Conservation (phyloP, 2,113 vertebrate genomes). For the Bettongia penicillata region DNA sequence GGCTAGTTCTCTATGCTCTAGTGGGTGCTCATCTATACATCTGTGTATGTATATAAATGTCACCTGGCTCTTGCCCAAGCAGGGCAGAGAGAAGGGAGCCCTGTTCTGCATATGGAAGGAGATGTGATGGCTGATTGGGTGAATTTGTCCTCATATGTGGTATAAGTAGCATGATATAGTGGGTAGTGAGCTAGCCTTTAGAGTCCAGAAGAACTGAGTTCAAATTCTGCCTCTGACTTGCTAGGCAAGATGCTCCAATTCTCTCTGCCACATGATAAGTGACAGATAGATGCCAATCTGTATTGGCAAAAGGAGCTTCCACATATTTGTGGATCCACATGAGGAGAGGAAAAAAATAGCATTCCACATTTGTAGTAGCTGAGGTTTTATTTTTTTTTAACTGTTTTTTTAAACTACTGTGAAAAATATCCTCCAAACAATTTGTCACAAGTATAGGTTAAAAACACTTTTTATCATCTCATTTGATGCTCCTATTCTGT, state of each 20-base stretch:
- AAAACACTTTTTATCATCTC: not conserved
- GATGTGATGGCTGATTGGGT: not conserved
- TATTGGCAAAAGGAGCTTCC: not conserved
- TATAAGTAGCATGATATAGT: not conserved
- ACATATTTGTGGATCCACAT: not conserved
- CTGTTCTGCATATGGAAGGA: not conserved
- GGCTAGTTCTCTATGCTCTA: not conserved
- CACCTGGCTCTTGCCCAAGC: not conserved
- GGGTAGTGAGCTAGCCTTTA: not conserved
- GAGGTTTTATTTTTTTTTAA: not conserved
- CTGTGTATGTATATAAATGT: not conserved
- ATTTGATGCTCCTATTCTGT: not conserved
- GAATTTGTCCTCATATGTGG: not conserved
- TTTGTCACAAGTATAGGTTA: not conserved
- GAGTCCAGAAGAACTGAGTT: not conserved
- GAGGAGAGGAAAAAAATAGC: not conserved
- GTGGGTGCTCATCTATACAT: not conserved
- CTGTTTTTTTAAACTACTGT: not conserved
- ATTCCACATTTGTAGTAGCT: not conserved
- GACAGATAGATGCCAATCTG: not conserved
- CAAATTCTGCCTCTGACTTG: not conserved
- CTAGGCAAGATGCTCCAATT: not conserved
- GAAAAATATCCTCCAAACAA: not conserved
- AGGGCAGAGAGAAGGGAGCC: not conserved
- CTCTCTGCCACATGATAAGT: not conserved